A percentile compares a stretch with the other conserved stretches of the same genome.
These are phyloP conservation scores for Cyanocitta stelleri DNA, from an alignment of 2,113 vertebrate species.

Conservation along the genomic window DNA sequence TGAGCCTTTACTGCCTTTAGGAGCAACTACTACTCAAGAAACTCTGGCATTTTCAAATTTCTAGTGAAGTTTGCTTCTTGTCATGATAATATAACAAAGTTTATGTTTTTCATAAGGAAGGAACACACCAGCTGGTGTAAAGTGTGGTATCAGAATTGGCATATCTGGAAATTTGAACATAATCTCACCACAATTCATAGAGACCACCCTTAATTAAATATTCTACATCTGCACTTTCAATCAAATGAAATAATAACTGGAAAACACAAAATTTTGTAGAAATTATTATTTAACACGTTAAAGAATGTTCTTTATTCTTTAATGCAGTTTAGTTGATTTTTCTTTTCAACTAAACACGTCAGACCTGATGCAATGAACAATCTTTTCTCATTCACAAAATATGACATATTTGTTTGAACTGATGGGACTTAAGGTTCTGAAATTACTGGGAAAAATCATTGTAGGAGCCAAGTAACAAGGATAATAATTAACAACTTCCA, in stretches of 20 bases:
- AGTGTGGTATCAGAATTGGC: not conserved
- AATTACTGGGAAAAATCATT: not conserved
- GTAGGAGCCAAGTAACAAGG: not conserved
- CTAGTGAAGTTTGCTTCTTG: not conserved
- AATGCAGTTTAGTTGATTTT: not conserved
- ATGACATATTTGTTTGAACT: not conserved
- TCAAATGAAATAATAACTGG: not conserved
- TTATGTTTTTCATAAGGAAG: not conserved
- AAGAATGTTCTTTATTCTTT: not conserved
- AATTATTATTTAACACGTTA: not conserved
- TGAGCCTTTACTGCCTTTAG: not conserved
- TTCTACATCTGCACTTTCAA: not conserved
- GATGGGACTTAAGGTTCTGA: not conserved
- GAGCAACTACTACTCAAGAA: not conserved
- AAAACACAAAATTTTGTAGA: not conserved
- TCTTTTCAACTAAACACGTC: not conserved
- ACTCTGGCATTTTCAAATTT: not conserved
- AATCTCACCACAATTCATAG: not conserved
- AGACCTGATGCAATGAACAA: not conserved
- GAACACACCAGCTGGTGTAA: not conserved
- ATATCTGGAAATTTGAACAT: not conserved
- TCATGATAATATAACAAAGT: not conserved
- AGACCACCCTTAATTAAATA: not conserved
- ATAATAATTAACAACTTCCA: not conserved
- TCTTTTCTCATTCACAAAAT: not conserved